Evolutionary conservation across 2,113 vertebrate species (phyloP).

Genomic region (Suncus etruscus): DNA sequence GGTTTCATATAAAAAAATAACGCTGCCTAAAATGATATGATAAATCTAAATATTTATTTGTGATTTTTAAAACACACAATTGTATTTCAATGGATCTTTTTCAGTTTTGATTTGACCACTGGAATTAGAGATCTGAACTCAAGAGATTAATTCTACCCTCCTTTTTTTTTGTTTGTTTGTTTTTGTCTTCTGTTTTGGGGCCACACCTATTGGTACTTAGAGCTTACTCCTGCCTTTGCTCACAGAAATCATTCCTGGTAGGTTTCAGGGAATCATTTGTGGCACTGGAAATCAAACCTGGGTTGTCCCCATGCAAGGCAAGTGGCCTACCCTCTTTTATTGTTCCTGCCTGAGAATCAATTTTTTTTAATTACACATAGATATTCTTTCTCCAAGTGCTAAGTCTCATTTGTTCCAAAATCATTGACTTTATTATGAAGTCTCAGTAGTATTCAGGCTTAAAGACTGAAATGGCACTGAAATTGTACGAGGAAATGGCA

Average conservation of each 20-base stretch:
- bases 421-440: neutral
- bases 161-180: neutral
- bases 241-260: no score
- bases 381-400: neutral
- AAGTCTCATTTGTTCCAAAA: neutral
- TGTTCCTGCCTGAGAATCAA: no score
- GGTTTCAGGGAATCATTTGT: no score
- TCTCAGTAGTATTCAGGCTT: neutral
- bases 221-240: neutral
- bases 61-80: neutral
- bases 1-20: constrained; percentile 35
- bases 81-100: neutral
- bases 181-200: no score
- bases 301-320: neutral
- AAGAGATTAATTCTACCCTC: neutral
- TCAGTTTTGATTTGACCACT: neutral
- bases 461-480: neutral
- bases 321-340: no score
- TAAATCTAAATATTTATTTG: neutral
- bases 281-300: neutral
- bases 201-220: neutral
- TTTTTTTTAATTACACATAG: neutral
- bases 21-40: neutral
- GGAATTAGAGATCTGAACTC: neutral
- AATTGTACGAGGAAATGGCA: no score